Evolutionary conservation across 2,888 invertebrate genomes (phyloP).

Genomic region (Eristalis tenax): DNA sequence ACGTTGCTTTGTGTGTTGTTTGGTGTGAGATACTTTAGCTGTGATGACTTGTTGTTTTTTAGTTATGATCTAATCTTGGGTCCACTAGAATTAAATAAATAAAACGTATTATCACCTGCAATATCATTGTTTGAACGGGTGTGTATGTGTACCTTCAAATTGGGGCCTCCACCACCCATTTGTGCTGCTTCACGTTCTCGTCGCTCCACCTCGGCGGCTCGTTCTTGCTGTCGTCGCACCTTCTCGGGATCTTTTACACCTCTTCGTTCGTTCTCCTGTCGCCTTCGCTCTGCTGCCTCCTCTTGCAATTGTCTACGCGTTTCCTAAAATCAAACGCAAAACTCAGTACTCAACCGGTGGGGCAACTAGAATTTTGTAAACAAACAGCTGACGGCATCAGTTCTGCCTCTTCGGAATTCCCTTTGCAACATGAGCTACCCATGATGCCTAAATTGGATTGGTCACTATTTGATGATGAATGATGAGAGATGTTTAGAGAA

Average conservation of each 20-base stretch:
- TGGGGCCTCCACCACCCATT: conserved; percentile 74
- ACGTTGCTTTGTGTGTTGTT: conserved; percentile 29
- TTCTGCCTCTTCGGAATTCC: conserved; percentile 76
- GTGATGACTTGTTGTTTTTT: conserved; percentile 37
- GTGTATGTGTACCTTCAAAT: conserved; percentile 72
- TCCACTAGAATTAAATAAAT: conserved; percentile 47
- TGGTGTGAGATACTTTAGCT: conserved; percentile 62
- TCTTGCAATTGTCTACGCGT: conserved; percentile 85
- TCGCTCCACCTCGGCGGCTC: conserved; percentile 83
- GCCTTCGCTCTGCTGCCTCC: conserved; percentile 87
- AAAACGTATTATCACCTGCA: not conserved
- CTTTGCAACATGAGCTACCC: conserved; percentile 78
- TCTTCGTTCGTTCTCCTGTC: conserved; percentile 83
- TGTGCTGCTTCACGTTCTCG: conserved; percentile 82
- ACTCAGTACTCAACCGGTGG: conserved; percentile 7
- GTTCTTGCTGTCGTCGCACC: conserved; percentile 84
- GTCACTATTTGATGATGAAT: not conserved
- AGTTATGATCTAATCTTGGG: conserved; percentile 48
- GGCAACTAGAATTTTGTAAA: conserved; percentile 5
- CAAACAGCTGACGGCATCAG: conserved; percentile 79
- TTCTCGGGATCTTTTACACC: conserved; percentile 86
- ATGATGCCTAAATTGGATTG: conserved; percentile 69
- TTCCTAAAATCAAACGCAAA: conserved; percentile 81
- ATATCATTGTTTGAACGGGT: too few species aligned
- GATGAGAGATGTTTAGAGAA: not conserved